phyloP scores from a whole-genome alignment of 2,888 invertebrate genomes.

The Agrotis clavis region DNA sequence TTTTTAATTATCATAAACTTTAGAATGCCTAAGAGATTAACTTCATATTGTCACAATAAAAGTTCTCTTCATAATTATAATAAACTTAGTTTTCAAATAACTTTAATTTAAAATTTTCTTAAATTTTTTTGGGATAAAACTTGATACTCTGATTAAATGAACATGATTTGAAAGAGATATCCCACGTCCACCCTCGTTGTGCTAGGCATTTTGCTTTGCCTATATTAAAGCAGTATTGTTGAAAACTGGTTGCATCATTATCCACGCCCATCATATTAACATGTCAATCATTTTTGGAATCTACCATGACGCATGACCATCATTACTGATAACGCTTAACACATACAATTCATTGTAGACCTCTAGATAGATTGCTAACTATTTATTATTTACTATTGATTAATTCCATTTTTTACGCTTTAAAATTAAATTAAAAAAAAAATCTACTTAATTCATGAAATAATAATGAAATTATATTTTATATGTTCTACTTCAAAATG shows the following conservation, averaged over 20 bases:
- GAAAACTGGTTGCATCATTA: constrained; percentile 25
- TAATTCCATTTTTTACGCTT: constrained; percentile 8
- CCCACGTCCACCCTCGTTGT: constrained; percentile 55
- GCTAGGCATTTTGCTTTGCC: constrained; percentile 33
- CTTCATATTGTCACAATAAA: not conserved
- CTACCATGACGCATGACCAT: constrained; percentile 46
- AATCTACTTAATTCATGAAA: not conserved
- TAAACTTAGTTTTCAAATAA: not conserved
- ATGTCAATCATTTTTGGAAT: constrained; percentile 34
- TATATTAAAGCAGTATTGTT: constrained; percentile 19
- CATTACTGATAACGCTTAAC: constrained; percentile 44
- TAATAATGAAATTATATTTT: constrained; percentile 16
- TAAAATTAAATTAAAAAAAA: not conserved
- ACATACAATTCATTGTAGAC: constrained; percentile 16
- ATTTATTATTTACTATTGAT: constrained; percentile 18
- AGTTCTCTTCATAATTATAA: not conserved
- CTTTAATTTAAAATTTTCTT: not conserved
- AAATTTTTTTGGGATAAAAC: constrained; percentile 26
- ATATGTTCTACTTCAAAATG: constrained; percentile 10
- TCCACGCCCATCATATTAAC: constrained; percentile 48
- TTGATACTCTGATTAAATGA: constrained; percentile 3
- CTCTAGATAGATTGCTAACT: constrained; percentile 32
- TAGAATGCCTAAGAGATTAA: not conserved
- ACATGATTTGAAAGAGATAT: not conserved
- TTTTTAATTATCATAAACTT: not conserved